Evolutionary conservation across 2,888 invertebrate species (phyloP).

Genomic region (Folsomia candida): DNA sequence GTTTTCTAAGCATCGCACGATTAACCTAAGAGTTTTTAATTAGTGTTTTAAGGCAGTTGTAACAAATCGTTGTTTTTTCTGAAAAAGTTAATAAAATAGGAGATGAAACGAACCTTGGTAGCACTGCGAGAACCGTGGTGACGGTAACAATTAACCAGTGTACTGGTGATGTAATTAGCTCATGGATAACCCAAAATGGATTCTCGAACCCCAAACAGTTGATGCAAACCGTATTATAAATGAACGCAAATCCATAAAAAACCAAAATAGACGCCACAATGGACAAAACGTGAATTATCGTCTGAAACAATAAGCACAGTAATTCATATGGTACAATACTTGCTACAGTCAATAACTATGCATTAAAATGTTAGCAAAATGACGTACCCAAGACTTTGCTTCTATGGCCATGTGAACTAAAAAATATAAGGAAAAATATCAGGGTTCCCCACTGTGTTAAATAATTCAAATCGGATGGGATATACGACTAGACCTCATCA

Average conservation of each 20-base stretch:
- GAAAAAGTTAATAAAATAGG: not conserved
- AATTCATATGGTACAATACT: not conserved
- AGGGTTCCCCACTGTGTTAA: no score
- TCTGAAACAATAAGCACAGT: conserved; percentile 67
- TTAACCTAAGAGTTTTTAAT: conserved; percentile 60
- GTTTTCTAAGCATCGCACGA: conserved; percentile 67
- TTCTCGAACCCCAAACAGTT: conserved; percentile 79
- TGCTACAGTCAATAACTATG: not conserved
- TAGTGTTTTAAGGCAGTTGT: not conserved
- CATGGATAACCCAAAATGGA: conserved; percentile 82
- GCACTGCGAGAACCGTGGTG: conserved; percentile 71
- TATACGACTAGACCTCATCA: no score
- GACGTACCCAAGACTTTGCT: conserved; percentile 86
- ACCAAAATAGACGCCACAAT: conserved; percentile 73
- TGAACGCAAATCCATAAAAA: conserved; percentile 78
- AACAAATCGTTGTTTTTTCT: not conserved
- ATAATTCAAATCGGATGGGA: no score
- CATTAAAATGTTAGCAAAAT: no score
- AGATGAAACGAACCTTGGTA: conserved; percentile 68
- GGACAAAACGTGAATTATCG: conserved; percentile 76
- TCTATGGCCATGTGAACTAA: conserved; percentile 84
- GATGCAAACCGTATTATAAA: conserved; percentile 79
- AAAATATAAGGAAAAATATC: no score
- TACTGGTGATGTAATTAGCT: conserved; percentile 67
- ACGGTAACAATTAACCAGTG: conserved; percentile 81